These are phyloP conservation scores for Thalassoma bifasciatum DNA, from an alignment of 2,113 vertebrate species.

Conservation along the genomic window DNA sequence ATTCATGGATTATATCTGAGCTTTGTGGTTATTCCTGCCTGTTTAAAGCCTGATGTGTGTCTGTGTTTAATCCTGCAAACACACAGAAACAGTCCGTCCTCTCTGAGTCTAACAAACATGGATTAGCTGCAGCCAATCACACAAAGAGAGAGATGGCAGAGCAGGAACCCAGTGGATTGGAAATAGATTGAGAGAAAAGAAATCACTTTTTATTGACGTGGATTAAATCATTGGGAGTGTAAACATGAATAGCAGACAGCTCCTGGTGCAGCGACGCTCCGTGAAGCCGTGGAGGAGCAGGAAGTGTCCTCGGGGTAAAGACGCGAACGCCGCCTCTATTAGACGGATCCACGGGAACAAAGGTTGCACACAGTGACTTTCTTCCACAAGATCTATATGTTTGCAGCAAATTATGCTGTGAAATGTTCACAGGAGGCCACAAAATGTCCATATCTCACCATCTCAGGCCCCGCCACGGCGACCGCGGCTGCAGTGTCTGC, in stretches of 20 bases:
- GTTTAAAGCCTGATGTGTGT: neutral
- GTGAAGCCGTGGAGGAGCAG: slow-evolving; percentile 28
- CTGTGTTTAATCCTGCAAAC: slow-evolving; percentile 18
- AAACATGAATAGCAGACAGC: slow-evolving; percentile 65
- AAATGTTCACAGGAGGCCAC: slow-evolving; percentile 8
- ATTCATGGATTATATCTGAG: neutral
- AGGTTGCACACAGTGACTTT: slow-evolving; percentile 26
- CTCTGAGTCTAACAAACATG: slow-evolving; percentile 41
- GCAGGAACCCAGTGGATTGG: slow-evolving; percentile 18
- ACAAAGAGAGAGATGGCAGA: slow-evolving; percentile 18
- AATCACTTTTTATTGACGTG: slow-evolving; percentile 45
- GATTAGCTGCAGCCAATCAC: slow-evolving; percentile 24
- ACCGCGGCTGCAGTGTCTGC: neutral
- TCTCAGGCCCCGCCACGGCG: neutral
- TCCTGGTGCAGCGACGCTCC: slow-evolving; percentile 55
- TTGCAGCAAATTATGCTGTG: slow-evolving; percentile 21
- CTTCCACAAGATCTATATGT: slow-evolving; percentile 20
- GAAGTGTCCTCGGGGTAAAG: slow-evolving; percentile 48
- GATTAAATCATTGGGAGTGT: slow-evolving; percentile 58
- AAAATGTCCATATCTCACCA: neutral
- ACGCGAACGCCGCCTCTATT: slow-evolving; percentile 43
- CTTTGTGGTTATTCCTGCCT: neutral
- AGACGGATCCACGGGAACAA: slow-evolving; percentile 41
- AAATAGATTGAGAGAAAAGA: slow-evolving; percentile 14
- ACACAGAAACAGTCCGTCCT: slow-evolving; percentile 49